phyloP scores from a whole-genome alignment of 2,113 vertebrate genomes.

The Cochlearius cochlearius region DNA sequence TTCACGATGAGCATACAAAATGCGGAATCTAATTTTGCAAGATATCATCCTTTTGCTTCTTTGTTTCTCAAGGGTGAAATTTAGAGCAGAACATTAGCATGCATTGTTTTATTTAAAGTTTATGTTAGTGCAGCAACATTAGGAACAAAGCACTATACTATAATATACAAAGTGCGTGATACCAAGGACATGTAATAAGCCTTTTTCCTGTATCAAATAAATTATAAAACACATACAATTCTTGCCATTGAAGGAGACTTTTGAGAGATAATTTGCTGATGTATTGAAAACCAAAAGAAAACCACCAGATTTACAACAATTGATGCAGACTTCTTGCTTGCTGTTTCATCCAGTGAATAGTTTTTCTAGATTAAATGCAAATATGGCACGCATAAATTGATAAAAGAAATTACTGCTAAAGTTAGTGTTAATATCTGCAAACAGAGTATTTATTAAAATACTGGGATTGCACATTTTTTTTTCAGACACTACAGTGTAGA shows the following conservation, averaged over 20 bases:
- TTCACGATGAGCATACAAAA: background rate
- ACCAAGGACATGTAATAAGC: background rate
- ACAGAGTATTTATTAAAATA: background rate
- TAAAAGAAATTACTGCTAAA: background rate
- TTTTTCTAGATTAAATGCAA: background rate
- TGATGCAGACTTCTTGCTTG: background rate
- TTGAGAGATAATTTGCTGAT: background rate
- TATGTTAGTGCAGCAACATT: background rate
- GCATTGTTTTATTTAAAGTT: background rate
- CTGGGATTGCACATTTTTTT: background rate
- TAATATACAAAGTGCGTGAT: background rate
- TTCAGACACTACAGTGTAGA: background rate
- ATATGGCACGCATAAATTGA: background rate
- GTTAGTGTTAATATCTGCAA: background rate
- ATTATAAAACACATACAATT: background rate
- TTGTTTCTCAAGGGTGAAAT: background rate
- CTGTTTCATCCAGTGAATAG: background rate
- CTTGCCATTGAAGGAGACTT: background rate
- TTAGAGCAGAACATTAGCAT: background rate
- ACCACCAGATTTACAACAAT: background rate
- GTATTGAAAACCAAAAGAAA: background rate
- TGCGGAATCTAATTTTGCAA: background rate
- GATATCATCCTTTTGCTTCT: background rate
- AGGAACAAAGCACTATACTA: background rate
- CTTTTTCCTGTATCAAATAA: background rate